Percentiles rank a stretch among this genome's conserved stretches.
These are phyloP conservation scores for Hippocampus comes DNA, from an alignment of 2,113 vertebrate species.

Conservation along the genomic window DNA sequence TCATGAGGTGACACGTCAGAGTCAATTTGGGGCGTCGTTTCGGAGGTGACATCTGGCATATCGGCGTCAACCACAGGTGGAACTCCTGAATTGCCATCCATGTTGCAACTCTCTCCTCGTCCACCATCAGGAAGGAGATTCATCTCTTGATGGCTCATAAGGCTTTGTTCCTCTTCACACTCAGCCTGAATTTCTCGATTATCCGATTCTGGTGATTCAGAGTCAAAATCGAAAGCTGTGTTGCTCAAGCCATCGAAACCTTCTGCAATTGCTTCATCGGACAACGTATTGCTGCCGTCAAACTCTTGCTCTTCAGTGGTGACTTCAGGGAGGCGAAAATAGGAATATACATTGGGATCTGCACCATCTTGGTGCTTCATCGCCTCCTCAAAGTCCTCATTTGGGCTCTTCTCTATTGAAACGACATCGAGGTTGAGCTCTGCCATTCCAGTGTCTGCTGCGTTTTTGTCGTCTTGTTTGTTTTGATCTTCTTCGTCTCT, in stretches of 20 bases:
- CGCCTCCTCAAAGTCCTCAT: constrained; percentile 8
- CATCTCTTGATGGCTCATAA: background rate
- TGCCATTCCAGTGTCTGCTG: background rate
- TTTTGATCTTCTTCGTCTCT: background rate
- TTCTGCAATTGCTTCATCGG: background rate
- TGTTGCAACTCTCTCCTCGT: background rate
- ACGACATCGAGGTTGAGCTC: background rate
- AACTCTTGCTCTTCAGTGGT: background rate
- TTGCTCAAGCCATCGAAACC: background rate
- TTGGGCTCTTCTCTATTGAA: background rate
- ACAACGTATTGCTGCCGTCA: background rate
- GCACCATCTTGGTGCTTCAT: background rate
- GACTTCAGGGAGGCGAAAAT: background rate
- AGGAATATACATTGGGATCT: background rate
- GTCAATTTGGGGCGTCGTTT: background rate
- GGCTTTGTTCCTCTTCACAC: background rate
- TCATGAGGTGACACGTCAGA: background rate
- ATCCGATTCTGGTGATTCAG: background rate
- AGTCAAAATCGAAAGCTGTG: background rate
- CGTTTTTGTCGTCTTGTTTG: background rate
- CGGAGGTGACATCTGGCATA: background rate
- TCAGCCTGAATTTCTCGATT: background rate
- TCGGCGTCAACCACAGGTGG: background rate
- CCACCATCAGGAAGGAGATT: background rate
- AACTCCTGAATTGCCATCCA: background rate